A percentile compares a stretch with the other conserved stretches of the same genome.
Evolutionary conservation across 2,113 vertebrate genomes (phyloP).

Genomic region (Labeo catla): DNA sequence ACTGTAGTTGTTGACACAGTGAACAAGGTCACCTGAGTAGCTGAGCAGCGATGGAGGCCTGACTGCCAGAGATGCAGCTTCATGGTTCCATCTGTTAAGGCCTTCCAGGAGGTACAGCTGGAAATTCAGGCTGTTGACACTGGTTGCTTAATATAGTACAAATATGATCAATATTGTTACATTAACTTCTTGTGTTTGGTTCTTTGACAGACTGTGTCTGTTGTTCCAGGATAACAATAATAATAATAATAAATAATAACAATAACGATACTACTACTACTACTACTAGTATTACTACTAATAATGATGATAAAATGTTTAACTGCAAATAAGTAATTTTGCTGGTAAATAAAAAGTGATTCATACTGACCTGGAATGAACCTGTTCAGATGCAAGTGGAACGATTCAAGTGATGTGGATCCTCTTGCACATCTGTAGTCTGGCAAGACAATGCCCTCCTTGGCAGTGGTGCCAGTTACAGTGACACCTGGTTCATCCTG

Average conservation of each 20-base stretch:
- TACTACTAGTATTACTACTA: not conserved
- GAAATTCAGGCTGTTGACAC: conserved; percentile 24
- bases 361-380: no score
- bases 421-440: no score
- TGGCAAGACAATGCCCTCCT: no score
- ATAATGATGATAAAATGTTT: no score
- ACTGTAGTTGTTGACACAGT: not conserved
- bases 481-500: no score
- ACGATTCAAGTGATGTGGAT: no score
- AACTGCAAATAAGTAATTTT: no score
- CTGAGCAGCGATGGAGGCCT: not conserved
- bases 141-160: not conserved
- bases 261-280: not conserved
- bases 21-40: not conserved
- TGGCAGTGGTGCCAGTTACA: no score
- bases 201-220: not conserved
- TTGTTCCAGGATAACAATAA: not conserved
- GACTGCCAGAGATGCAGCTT: not conserved
- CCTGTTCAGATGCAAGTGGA: no score
- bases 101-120: conserved; percentile 44
- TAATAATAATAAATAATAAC: not conserved
- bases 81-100: conserved; percentile 39
- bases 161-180: not conserved
- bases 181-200: not conserved
- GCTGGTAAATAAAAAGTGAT: no score